A percentile compares a stretch with the other conserved stretches of the same genome.
These are phyloP conservation scores for Nephrotoma guestfalica DNA, from an alignment of 2,888 invertebrate genomes.

Conservation along the genomic window DNA sequence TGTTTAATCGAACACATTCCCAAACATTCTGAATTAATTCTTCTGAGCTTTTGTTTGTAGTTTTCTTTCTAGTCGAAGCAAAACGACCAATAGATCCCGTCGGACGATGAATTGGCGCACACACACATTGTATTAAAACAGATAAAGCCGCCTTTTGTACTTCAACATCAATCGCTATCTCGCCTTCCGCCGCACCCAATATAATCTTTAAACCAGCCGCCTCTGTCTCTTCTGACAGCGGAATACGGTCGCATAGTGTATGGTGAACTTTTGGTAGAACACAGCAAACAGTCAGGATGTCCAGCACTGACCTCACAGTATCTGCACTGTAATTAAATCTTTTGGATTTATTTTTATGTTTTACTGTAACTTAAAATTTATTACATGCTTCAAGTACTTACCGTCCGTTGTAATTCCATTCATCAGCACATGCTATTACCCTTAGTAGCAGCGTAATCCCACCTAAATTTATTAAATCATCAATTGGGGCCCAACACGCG, in stretches of 20 bases:
- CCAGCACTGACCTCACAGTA: constrained; percentile 66
- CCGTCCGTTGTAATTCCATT: constrained; percentile 84
- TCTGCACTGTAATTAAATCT: constrained; percentile 44
- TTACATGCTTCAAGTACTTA: constrained; percentile 17
- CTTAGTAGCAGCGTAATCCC: constrained; percentile 68
- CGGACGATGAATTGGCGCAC: constrained; percentile 67
- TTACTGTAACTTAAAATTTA: not conserved
- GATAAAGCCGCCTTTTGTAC: constrained; percentile 83
- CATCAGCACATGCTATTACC: constrained; percentile 77
- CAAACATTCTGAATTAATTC: constrained; percentile 85
- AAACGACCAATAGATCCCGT: constrained; percentile 33
- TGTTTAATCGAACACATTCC: constrained; percentile 86
- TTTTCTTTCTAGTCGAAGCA: constrained; percentile 38
- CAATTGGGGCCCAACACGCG: constrained; percentile 78
- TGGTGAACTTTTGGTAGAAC: constrained; percentile 70
- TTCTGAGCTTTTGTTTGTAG: constrained; percentile 51
- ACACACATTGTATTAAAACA: constrained; percentile 86
- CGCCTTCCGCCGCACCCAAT: constrained; percentile 77
- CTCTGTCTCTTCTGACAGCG: constrained; percentile 60
- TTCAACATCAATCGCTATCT: constrained; percentile 78
- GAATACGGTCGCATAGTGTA: constrained; percentile 58
- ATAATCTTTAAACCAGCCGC: constrained; percentile 71
- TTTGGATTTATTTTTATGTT: not conserved
- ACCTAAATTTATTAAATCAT: constrained; percentile 70
- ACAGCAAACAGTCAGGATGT: constrained; percentile 81